phyloP scores from a whole-genome alignment of 2,888 invertebrate genomes.

The Acrobasis suavella region DNA sequence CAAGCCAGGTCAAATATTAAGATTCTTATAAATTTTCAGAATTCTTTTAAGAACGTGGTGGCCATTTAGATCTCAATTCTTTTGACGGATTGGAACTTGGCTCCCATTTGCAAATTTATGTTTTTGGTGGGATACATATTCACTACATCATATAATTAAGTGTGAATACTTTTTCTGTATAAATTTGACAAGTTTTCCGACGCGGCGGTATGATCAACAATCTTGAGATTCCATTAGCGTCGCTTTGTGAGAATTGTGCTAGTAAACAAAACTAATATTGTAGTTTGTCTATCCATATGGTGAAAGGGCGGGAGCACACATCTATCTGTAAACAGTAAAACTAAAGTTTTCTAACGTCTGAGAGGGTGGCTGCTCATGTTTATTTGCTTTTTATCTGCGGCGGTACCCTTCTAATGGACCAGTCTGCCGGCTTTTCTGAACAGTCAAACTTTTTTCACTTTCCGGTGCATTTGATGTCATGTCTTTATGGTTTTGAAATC shows the following conservation, averaged over 20 bases:
- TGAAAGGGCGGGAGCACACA: slow-evolving; percentile 12
- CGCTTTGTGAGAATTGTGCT: slow-evolving; percentile 7
- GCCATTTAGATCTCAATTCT: too few relatives aligned
- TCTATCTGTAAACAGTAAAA: slow-evolving; percentile 22
- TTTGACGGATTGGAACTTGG: too few relatives aligned
- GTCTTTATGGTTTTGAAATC: not conserved
- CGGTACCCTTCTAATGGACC: slow-evolving; percentile 60
- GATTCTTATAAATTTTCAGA: too few relatives aligned
- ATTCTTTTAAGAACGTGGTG: too few relatives aligned
- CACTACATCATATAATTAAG: too few relatives aligned
- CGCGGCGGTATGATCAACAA: not conserved
- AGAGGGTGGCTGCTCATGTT: slow-evolving; percentile 47
- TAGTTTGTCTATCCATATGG: slow-evolving; percentile 14
- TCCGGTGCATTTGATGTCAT: slow-evolving; percentile 28
- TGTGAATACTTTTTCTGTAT: not conserved
- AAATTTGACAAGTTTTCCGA: not conserved
- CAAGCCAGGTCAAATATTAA: too few relatives aligned
- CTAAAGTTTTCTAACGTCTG: slow-evolving; percentile 44
- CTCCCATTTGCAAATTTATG: too few relatives aligned
- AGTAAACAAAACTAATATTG: slow-evolving; percentile 16
- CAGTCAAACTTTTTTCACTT: slow-evolving; percentile 46
- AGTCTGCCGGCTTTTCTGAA: slow-evolving; percentile 62
- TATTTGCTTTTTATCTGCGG: slow-evolving; percentile 60
- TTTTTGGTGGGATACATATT: too few relatives aligned
- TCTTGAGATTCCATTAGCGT: slow-evolving; percentile 15